Conservation (phyloP, 2,888 invertebrate genomes). For the Zonitis immaculata region DNA sequence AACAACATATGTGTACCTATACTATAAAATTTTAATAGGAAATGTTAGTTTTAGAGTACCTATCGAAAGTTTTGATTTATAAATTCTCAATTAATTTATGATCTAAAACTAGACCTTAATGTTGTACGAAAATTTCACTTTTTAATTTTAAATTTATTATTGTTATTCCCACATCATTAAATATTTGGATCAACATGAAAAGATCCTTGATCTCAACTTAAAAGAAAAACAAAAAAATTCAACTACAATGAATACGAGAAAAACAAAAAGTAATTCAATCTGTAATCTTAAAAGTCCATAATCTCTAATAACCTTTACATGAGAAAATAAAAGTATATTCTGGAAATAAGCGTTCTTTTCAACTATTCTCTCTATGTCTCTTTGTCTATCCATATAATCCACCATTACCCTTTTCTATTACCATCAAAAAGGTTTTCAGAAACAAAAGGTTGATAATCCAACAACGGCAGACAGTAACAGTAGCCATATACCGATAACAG, state of each 20-base stretch:
- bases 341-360: constrained; percentile 23
- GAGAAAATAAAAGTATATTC: constrained; percentile 32
- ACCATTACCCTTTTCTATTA: constrained; percentile 41
- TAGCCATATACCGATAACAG: constrained; percentile 34
- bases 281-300: constrained; percentile 33
- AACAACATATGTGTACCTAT: background rate
- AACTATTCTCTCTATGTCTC: background rate
- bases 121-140: too few relatives aligned
- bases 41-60: background rate
- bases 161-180: too few relatives aligned
- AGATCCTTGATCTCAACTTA: background rate
- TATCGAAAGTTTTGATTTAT: background rate
- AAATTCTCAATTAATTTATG: background rate
- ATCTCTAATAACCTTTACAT: constrained; percentile 34
- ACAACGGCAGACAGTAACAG: constrained; percentile 31
- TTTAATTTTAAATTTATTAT: too few relatives aligned
- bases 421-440: constrained; percentile 38
- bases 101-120: too few relatives aligned
- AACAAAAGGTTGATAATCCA: constrained; percentile 43
- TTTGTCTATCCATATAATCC: constrained; percentile 25
- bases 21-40: background rate
- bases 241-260: too few relatives aligned
- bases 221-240: constrained; percentile 16
- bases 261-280: constrained; percentile 34
- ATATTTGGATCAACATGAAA: background rate